A percentile compares a stretch with the other conserved stretches of the same genome.
Conservation (phyloP, 23 tunicate species). For the Phallusia fumigata region DNA sequence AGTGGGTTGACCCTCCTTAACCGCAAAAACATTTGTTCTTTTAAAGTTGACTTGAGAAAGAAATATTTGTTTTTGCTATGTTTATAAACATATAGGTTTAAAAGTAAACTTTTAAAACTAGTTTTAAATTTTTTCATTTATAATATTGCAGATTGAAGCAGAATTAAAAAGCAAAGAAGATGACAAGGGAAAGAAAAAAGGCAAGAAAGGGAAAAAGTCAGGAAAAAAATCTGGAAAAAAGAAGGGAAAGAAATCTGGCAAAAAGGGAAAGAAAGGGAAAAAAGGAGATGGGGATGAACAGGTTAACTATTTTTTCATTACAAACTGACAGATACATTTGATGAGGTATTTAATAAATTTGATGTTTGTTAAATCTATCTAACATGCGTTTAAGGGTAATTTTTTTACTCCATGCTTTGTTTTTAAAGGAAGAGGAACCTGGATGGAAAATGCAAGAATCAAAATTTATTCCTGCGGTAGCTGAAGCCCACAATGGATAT, state of each 20-base stretch:
- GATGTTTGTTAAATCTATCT: too few relatives aligned
- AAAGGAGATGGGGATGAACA: slow-evolving; percentile 85
- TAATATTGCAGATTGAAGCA: slow-evolving; percentile 94
- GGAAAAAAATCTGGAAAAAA: slow-evolving; percentile 78
- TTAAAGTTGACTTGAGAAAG: too few relatives aligned
- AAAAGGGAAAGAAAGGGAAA: slow-evolving; percentile 99
- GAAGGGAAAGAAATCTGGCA: slow-evolving; percentile 76
- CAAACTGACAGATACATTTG: too few relatives aligned
- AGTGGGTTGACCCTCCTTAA: too few relatives aligned
- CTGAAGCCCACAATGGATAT: slow-evolving; percentile 54
- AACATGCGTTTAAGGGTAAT: neutral
- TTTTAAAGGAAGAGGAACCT: slow-evolving; percentile 87
- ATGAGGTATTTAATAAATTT: too few relatives aligned
- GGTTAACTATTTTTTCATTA: neutral
- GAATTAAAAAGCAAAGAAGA: slow-evolving; percentile 88
- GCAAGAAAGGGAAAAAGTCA: slow-evolving; percentile 72
- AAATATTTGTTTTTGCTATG: too few relatives aligned
- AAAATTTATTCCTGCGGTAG: slow-evolving; percentile 62
- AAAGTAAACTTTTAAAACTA: too few relatives aligned
- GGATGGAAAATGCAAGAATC: slow-evolving; percentile 99
- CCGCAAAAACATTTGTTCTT: too few relatives aligned
- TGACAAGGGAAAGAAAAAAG: slow-evolving; percentile 77
- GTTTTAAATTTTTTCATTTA: neutral
- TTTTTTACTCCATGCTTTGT: neutral
- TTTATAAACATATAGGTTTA: too few relatives aligned